These are phyloP conservation scores for Mimachlamys varia DNA, from an alignment of 2,888 invertebrate genomes.

Conservation along the genomic window DNA sequence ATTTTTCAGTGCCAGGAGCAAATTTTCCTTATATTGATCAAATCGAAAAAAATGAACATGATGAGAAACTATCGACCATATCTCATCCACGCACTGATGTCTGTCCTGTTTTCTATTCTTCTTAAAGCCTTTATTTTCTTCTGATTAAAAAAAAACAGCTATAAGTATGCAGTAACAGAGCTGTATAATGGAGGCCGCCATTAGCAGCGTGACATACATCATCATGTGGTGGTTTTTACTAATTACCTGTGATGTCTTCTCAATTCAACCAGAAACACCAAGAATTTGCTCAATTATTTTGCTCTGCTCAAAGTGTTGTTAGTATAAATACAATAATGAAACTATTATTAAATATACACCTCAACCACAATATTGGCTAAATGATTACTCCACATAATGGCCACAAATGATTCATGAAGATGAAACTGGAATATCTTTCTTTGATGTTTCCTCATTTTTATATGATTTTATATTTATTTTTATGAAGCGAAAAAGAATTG, in stretches of 20 bases:
- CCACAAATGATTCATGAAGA: neutral
- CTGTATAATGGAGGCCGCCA: neutral
- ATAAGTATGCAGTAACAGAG: neutral
- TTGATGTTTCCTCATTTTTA: neutral
- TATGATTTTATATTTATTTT: neutral
- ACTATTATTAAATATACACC: neutral
- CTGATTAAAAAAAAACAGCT: neutral
- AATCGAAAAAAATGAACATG: too few species aligned
- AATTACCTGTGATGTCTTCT: neutral
- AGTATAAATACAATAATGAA: neutral
- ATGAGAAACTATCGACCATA: neutral
- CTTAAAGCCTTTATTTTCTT: neutral
- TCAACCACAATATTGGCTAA: neutral
- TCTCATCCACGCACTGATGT: neutral
- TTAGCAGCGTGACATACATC: neutral
- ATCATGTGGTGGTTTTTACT: neutral
- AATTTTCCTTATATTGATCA: too few species aligned
- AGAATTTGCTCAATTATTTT: neutral
- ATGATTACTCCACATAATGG: neutral
- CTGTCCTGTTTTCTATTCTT: neutral
- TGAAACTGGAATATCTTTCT: neutral
- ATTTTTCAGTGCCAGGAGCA: too few species aligned
- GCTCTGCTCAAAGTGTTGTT: neutral
- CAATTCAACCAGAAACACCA: constrained; percentile 24
- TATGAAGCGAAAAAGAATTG: neutral